Evolutionary conservation across 1,140 invertebrate genomes (phyloP), one percentile per base, ranked within the genome.

Genomic region (Diachasma alloeum): DNA sequence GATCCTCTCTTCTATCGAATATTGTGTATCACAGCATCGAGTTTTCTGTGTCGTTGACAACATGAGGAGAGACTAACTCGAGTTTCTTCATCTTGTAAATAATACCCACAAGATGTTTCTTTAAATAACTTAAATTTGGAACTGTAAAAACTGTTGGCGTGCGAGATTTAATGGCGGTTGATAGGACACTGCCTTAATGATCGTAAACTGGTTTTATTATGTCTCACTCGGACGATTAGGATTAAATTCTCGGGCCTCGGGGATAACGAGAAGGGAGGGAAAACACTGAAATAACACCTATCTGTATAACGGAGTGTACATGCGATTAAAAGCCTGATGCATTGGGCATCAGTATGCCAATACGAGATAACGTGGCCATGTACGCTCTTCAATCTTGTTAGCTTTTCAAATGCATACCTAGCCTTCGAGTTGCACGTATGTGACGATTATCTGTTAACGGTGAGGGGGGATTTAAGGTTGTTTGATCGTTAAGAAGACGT

Each of bases 171-270:
- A 63, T 63, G 59, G 59, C 9, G 11, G 9, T 6, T 31, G 59
- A 63, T 63, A 31, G 10, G 59, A 26, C 19, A 31, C 24, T 11
- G n/a, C 10, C 13, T 53, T 53, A 63, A 63, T 63, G 59, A 63
- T 26, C 59, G 59, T 63, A 63, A 63, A 63, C 59, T 63, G 59
- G 59, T 63, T 63, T 63, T 63, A 63, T 63, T 63, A 63, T 63
- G 59, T 63, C 59, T 31, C 59, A 63, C 22, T 26, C 22, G 9
- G 22, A 26, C 59, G 59, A 63, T 63, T 63, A 26, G 59, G 11
- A 63, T 63, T 24, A 4, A 63, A 63, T 15, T 8, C 24, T 26
- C 19, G 59, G 59, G 2, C 8, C 24, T 63, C 8, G 56, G 44
- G 17, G 17, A 70, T 48, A 69, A 68, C 15, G 44, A 56, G 44